These are phyloP conservation scores for Malacosoma neustria DNA, from an alignment of 2,888 invertebrate genomes.

Conservation along the genomic window DNA sequence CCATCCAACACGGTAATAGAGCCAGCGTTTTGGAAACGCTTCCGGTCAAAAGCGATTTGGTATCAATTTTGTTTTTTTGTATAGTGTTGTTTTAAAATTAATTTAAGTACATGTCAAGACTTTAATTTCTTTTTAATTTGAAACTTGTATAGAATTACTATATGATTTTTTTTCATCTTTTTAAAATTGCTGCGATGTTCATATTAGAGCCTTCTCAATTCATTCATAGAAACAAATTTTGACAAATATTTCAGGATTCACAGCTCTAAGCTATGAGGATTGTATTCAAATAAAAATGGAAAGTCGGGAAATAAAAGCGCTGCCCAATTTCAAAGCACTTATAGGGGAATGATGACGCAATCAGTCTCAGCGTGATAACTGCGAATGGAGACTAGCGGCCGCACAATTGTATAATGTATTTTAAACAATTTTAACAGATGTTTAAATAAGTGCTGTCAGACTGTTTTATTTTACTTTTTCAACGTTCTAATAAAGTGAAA, in stretches of 20 bases:
- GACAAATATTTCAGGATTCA: conserved; percentile 14
- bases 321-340: conserved; percentile 24
- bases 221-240: conserved; percentile 21
- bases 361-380: conserved; percentile 38
- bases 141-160: too few relatives aligned
- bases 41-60: too few relatives aligned
- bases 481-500: too few relatives aligned
- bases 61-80: too few relatives aligned
- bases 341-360: conserved; percentile 31
- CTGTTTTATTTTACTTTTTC: too few relatives aligned
- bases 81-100: too few relatives aligned
- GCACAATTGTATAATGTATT: conserved; percentile 25
- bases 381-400: conserved; percentile 26
- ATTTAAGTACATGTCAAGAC: too few relatives aligned
- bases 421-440: conserved; percentile 15
- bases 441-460: conserved; percentile 4
- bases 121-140: too few relatives aligned
- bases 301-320: conserved; percentile 24
- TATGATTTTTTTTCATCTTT: too few relatives aligned
- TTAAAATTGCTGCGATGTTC: conserved; percentile 35
- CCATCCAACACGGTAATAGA: too few relatives aligned
- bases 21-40: too few relatives aligned
- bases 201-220: conserved; percentile 21
- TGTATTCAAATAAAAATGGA: conserved; percentile 10
- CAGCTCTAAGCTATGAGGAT: conserved; percentile 24